A percentile compares a stretch with the other conserved stretches of the same genome.
Evolutionary conservation across 1,140 invertebrate species (phyloP).

Genomic region (Medauroidea extradentata): DNA sequence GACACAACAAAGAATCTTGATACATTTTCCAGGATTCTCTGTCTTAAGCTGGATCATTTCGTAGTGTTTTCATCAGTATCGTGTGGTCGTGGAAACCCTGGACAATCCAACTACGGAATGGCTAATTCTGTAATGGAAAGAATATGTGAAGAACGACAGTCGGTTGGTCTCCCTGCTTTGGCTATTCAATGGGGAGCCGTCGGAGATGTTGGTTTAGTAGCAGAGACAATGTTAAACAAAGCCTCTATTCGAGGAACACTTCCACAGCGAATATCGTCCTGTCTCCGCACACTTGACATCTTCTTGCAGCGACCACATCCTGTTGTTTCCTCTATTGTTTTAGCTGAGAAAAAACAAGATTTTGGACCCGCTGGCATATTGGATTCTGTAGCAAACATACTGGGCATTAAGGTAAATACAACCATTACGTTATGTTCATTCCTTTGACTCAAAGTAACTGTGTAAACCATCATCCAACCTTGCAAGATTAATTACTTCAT

Average conservation of each 20-base stretch:
- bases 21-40: conserved; percentile 50
- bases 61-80: conserved; percentile 84
- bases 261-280: conserved; percentile 77
- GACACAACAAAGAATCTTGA: conserved; percentile 56
- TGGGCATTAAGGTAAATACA: not conserved
- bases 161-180: conserved; percentile 56
- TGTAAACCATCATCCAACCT: no score
- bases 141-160: conserved; percentile 57
- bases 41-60: conserved; percentile 55
- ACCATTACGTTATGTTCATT: no score
- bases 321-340: conserved; percentile 74
- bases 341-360: conserved; percentile 60
- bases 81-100: conserved; percentile 83
- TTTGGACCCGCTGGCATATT: not conserved
- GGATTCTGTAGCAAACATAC: not conserved
- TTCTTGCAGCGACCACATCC: conserved; percentile 62
- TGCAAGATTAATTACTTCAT: no score
- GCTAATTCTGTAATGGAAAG: conserved; percentile 70
- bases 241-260: conserved; percentile 62
- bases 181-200: conserved; percentile 57
- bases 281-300: conserved; percentile 60
- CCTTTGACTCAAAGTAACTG: no score
- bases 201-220: not conserved
- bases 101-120: conserved; percentile 84
- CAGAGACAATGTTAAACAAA: conserved; percentile 3